These are phyloP conservation scores for Camelus bactrianus DNA, from an alignment of 2,113 vertebrate genomes.

Conservation along the genomic window DNA sequence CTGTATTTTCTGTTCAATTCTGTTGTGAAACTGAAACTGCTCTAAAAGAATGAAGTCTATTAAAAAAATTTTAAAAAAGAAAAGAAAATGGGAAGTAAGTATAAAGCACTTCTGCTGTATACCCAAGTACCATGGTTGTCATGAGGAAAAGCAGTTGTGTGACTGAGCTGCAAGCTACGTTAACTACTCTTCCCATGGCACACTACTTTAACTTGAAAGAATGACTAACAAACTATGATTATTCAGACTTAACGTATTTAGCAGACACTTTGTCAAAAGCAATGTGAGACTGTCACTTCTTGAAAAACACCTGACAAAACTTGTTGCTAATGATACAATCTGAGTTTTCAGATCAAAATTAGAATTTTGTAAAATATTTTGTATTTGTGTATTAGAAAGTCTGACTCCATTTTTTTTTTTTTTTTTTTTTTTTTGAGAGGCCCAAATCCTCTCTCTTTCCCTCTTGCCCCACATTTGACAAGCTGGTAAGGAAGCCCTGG, in stretches of 20 bases:
- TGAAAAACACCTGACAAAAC: slow-evolving; percentile 31
- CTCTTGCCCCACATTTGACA: not conserved
- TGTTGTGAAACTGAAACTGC: too few relatives aligned
- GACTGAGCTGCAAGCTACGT: rapidly evolving
- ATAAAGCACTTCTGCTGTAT: too few relatives aligned
- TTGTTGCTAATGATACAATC: slow-evolving; percentile 22
- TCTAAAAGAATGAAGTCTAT: too few relatives aligned
- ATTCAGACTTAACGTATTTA: not conserved
- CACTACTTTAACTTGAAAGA: not conserved
- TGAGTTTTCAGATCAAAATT: slow-evolving; percentile 48
- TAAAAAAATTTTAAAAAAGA: too few relatives aligned
- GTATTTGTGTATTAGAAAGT: not conserved
- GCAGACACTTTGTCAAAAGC: slow-evolving; percentile 39
- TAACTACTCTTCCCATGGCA: not conserved
- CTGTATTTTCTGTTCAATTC: too few relatives aligned
- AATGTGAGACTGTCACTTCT: not conserved
- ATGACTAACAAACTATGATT: not conserved
- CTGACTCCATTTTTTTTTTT: not conserved
- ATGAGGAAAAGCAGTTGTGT: not conserved
- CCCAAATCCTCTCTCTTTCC: not conserved
- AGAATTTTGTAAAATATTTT: slow-evolving; percentile 46
- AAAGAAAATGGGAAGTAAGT: not conserved
- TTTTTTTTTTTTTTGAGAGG: not conserved
- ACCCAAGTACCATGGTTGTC: rapidly evolving
- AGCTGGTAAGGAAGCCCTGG: not conserved